Base-by-base conservation (phyloP, 2,113 vertebrate species). In the Alosa alosa region DNA sequence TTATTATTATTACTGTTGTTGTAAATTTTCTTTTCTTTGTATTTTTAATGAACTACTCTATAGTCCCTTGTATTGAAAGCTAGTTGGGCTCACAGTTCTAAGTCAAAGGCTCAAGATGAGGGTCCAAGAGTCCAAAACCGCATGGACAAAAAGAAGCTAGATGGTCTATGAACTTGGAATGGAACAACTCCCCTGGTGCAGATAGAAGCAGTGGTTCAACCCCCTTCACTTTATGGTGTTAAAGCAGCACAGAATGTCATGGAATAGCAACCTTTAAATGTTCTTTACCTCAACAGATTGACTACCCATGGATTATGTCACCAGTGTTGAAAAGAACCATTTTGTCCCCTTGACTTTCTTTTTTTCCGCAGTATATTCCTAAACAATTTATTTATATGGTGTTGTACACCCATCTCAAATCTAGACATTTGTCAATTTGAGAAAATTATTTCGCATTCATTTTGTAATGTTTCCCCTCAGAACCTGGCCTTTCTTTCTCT, bases 1-100 rank as follows among this genome's bases (percentile, higher is more conserved):
- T 90, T 89, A 89, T 88, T 60, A 82, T 84, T 78, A 52, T 39
- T 22, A 83, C 82, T 87, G 50, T 64, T 86, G 20, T 82, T 82
- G 55, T 72, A 22, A 44, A 86, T 87, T 20, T 82, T 36, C 84
- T 86, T 64, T 22, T 90, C 85, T 90, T 89, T 84, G 84, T 31
- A 44, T 44, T 44, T 44, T 44, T 60, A 78, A 64, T 18, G 36
- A 36, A 78, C 72, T 78, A 36, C 72, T 78, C 13, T 39, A 17
- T 87, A 57, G 84, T 78, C 78, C 46, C 47, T 84, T 84, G 15
- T 85, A 83, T 52, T 78, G 72, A 78, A 78, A 72, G 64, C 8
- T 78, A 78, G 9, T 39, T 78, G 25, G 31, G 13, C 72, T 78
- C 25, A 78, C 31, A 78, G 36, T 0, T 72, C 50, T 52, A 60